Evolutionary conservation across 2,888 invertebrate species (phyloP), one percentile per base, ranked within the genome.

Genomic region (Sarcophaga carnaria): DNA sequence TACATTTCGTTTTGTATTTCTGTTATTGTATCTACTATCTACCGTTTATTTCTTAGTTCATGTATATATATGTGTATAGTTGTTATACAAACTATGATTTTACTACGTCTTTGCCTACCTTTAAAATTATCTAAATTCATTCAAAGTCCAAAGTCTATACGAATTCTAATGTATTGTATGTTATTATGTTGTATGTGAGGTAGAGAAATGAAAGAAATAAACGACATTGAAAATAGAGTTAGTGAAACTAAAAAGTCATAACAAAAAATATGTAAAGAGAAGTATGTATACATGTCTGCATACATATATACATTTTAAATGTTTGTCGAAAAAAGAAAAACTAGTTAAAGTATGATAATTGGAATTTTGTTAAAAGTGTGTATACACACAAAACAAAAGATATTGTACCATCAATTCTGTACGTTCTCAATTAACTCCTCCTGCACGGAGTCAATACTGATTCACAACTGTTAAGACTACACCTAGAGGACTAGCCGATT

Each of bases 71-170:
- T 4, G 27, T 27, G 4, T 47, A 66, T 25, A 59, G 25, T 69
- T 75, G 63, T 54, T 81, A 70, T 75, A 75, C 69, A 69, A 47
- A 59, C 37, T 37, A 8, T 17, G 54, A 54, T 14, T 69, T 62
- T 27, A 20, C 67, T 81, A 69, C 37, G 64, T 82, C 71, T 17
- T 70, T 59, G 37, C 70, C 17, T 75, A 74, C 27, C 59, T 71
- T 12, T 22, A 49, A 22, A 14, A 47, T 22, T 45, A 8, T 49
- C 54, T 20, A 49, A 62, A 37, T 77, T 5, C 20, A 72, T 25
- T 20, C 0, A 69, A 76, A 66, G 82, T 82, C 66, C 82, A 82
- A 82, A 82, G 82, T 82, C 71, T 71, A 27, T 3, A 25, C 71
- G 14, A 60, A 14, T 27, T 67, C n/a, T 75, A 62, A 10, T 37